Evolutionary conservation across 1,140 invertebrate species (phyloP).

Genomic region (Stegodyphus dumicola): DNA sequence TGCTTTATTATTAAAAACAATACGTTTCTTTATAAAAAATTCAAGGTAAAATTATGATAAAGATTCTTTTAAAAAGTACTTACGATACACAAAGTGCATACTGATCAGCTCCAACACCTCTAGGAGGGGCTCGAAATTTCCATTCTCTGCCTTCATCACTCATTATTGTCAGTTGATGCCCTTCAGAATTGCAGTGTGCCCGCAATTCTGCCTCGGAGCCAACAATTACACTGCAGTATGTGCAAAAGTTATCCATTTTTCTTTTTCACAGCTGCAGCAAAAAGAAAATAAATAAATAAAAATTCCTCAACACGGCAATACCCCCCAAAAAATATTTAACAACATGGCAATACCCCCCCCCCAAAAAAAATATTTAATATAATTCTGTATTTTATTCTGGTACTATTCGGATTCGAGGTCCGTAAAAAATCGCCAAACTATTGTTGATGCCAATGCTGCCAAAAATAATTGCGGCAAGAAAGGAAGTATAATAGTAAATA

Average conservation of each 20-base stretch:
- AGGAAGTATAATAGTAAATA: too few species aligned
- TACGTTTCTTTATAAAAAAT: not conserved
- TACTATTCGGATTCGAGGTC: too few species aligned
- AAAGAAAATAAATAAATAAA: too few species aligned
- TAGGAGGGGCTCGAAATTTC: conserved; percentile 77
- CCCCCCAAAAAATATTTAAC: too few species aligned
- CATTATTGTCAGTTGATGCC: conserved; percentile 78
- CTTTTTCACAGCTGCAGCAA: not conserved
- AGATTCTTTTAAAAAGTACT: conserved; percentile 8
- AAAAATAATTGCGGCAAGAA: too few species aligned
- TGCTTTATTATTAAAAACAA: not conserved
- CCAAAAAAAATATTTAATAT: too few species aligned
- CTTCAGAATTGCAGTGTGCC: conserved; percentile 76
- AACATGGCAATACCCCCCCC: too few species aligned
- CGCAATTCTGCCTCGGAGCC: conserved; percentile 73
- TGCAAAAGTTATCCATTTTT: conserved; percentile 67
- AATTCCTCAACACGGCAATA: too few species aligned
- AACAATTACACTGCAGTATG: conserved; percentile 76
- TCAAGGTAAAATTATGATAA: not conserved
- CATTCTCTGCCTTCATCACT: conserved; percentile 78
- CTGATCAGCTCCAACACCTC: conserved; percentile 72
- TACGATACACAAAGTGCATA: conserved; percentile 71
- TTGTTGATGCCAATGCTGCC: too few species aligned
- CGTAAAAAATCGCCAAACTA: too few species aligned
- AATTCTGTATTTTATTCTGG: too few species aligned